These are phyloP conservation scores for Siderastrea siderea DNA, from an alignment of 92 coral and sea anemone species.

Conservation along the genomic window DNA sequence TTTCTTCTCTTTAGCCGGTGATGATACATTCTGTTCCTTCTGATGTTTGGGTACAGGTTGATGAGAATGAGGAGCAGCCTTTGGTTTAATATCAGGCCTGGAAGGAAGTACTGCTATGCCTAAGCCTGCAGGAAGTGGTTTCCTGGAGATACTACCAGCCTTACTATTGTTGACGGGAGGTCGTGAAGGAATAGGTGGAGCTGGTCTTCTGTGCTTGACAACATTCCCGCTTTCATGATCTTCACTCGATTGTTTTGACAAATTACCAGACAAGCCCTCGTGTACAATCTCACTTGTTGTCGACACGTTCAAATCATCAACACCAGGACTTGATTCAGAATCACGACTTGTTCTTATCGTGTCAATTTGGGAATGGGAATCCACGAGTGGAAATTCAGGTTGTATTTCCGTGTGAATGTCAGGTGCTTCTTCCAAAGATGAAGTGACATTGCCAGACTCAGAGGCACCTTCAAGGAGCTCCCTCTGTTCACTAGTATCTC, in stretches of 20 bases:
- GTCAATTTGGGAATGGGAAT: background rate
- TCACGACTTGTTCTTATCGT: background rate
- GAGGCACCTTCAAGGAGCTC: background rate
- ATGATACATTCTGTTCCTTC: constrained; percentile 13
- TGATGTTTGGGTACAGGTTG: constrained; percentile 8
- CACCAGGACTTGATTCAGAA: background rate
- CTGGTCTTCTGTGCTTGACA: constrained; percentile 36
- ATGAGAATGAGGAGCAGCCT: constrained; percentile 6
- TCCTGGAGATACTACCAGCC: background rate
- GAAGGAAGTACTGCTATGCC: constrained; percentile 43
- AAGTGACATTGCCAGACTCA: background rate
- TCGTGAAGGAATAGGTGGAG: constrained; percentile 43
- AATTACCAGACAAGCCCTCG: background rate
- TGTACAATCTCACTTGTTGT: background rate
- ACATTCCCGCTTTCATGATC: constrained; percentile 2
- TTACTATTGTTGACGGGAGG: background rate
- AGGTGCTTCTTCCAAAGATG: background rate
- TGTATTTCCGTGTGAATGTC: background rate
- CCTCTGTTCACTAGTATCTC: background rate
- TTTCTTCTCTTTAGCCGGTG: constrained; percentile 29
- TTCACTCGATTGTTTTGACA: background rate
- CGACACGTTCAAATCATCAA: background rate
- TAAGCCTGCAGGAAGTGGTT: constrained; percentile 23
- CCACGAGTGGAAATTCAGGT: background rate
- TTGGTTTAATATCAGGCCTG: constrained; percentile 17